Evolutionary conservation across 53 echinoderm and acorn worm species (phyloP), one percentile per base, ranked within the genome.

Genomic region (Arbacia lixula): DNA sequence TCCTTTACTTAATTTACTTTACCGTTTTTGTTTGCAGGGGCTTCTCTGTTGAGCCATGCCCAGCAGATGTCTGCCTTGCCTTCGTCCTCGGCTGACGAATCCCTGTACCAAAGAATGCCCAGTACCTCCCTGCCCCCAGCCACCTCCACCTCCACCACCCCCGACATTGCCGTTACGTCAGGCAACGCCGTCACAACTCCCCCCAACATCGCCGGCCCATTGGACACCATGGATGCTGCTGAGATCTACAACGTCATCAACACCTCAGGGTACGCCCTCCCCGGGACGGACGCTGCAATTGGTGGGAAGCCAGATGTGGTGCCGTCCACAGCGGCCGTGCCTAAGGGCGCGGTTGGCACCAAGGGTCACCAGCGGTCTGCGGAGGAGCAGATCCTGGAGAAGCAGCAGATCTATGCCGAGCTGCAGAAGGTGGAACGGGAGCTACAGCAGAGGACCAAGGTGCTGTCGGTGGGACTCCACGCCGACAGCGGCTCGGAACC

Each of bases 311-410:
- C 41, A 61, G 79, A 75, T n/a, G 55, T 27, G 19, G 55, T 36
- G 57, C 12, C 57, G 5, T 5, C 57, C 14, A 56, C 10, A 24
- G 75, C 75, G 32, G 41, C 46, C 5, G 50, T 40, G 4, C 12
- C 43, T 1, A 29, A 19, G 19, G 72, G 72, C 41, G 72, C 46
- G 19, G 58, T 11, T 26, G 25, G 36, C 36, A 28, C 60, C 79
- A 79, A 79, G 60, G 67, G 67, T 39, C 83, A 66, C 49, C 66
- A 66, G 27, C 81, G 80, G 17, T 60, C 85, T 14, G 96, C 96
- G 16, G 91, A 97, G 79, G 93, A 97, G 86, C 98, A 97, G 90
- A 90, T 97, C 37, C 94, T 94, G 21, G 93, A 97, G 71, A 97
- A 97, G 90, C 98, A 94, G 89, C 91, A 97, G 88, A 94, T 94